A percentile compares a stretch with the other conserved stretches of the same genome.
Conservation (phyloP, 2,113 vertebrate genomes). For the Mustelus asterias region DNA sequence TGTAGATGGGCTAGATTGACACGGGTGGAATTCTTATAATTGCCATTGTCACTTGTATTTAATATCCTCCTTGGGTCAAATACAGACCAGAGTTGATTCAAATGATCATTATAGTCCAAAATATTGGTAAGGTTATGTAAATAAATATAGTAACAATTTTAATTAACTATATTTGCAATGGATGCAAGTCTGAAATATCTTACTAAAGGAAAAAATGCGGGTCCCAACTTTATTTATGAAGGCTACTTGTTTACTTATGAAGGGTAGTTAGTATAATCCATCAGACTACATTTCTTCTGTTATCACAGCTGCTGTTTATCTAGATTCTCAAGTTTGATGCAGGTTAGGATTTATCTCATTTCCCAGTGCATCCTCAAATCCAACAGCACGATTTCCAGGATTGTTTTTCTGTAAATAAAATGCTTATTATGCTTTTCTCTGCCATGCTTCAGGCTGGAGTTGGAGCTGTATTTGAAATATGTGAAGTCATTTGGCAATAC, state of each 20-base stretch:
- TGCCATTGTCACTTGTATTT: neutral
- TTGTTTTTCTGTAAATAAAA: conserved; percentile 4
- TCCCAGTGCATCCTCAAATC: neutral
- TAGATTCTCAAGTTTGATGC: neutral
- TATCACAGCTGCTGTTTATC: neutral
- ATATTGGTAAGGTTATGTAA: conserved; percentile 1
- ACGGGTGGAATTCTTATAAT: neutral
- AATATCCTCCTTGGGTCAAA: neutral
- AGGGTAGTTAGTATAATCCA: neutral
- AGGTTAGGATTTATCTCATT: neutral
- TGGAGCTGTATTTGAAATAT: neutral
- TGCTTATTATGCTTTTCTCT: neutral
- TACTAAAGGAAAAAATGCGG: neutral
- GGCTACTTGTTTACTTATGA: conserved; percentile 19
- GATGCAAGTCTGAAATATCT: neutral
- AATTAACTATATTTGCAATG: neutral
- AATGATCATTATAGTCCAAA: neutral
- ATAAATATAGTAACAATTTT: neutral
- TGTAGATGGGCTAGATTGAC: neutral
- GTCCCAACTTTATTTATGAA: neutral
- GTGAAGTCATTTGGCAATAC: neutral
- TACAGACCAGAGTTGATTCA: neutral
- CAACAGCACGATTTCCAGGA: neutral
- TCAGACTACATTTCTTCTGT: neutral
- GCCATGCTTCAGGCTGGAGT: neutral